Percentiles rank a stretch among this genome's conserved stretches.
These are phyloP conservation scores for Notothenia coriiceps DNA, from an alignment of 2,113 vertebrate genomes.

Conservation along the genomic window DNA sequence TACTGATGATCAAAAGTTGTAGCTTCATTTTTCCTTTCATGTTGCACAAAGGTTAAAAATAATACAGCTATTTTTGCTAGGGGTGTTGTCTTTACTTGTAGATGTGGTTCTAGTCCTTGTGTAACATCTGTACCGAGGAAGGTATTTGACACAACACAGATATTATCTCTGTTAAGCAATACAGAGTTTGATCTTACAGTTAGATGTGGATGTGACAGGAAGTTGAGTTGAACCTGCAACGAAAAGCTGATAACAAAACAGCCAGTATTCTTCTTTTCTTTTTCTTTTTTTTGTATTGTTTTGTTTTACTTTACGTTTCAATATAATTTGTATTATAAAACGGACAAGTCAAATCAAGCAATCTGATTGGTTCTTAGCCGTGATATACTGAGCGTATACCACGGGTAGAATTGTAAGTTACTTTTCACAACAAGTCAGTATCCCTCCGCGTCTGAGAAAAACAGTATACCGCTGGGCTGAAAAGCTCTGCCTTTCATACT, in stretches of 20 bases:
- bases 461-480: too few relatives aligned
- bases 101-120: neutral
- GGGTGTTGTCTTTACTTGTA: neutral
- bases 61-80: neutral
- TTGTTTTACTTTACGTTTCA: too few relatives aligned
- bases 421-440: too few relatives aligned
- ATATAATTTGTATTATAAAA: too few relatives aligned
- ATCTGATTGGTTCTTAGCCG: too few relatives aligned
- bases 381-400: too few relatives aligned
- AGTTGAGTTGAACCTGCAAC: neutral
- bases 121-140: neutral
- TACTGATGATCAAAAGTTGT: neutral
- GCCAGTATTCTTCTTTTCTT: neutral
- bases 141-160: constrained; percentile 5
- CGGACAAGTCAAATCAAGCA: too few relatives aligned
- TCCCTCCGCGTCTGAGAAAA: too few relatives aligned
- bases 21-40: constrained; percentile 36
- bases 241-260: neutral
- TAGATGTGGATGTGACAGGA: neutral
- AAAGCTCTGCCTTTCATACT: too few relatives aligned
- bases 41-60: neutral
- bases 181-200: neutral
- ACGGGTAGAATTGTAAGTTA: too few relatives aligned
- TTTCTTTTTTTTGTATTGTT: too few relatives aligned
- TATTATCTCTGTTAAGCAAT: constrained; percentile 28